Conservation (phyloP, 2,113 vertebrate genomes). For the Lophura nycthemera region DNA sequence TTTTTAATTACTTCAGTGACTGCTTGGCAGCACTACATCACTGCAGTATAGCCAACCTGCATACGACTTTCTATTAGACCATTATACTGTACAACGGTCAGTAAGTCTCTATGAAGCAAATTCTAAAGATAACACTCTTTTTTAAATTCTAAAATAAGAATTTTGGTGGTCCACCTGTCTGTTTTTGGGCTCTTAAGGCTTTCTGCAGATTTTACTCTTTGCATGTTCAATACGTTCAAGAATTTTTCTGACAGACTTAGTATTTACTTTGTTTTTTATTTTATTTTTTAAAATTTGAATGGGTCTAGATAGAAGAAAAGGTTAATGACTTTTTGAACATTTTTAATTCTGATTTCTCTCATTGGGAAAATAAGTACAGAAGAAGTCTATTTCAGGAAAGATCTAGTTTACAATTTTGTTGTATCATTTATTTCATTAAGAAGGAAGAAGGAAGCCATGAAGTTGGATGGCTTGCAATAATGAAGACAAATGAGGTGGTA, state of each 20-base stretch:
- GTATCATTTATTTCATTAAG: background rate
- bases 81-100: background rate
- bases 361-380: background rate
- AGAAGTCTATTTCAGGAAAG: background rate
- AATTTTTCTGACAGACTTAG: background rate
- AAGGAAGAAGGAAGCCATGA: background rate
- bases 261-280: background rate
- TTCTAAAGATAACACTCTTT: background rate
- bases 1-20: background rate
- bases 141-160: background rate
- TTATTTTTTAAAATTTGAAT: background rate
- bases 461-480: background rate
- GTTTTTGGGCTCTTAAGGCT: background rate
- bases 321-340: background rate
- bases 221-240: background rate
- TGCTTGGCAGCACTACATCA: background rate
- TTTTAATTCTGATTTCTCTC: background rate
- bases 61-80: background rate
- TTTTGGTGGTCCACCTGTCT: background rate
- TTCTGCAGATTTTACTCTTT: background rate
- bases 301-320: background rate
- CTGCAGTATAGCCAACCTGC: background rate
- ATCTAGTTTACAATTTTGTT: background rate
- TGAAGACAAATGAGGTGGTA: background rate
- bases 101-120: background rate